Percentiles rank a stretch among this genome's conserved stretches.
phyloP scores from a whole-genome alignment of 2,888 invertebrate genomes.

The Hofmannophila pseudospretella region DNA sequence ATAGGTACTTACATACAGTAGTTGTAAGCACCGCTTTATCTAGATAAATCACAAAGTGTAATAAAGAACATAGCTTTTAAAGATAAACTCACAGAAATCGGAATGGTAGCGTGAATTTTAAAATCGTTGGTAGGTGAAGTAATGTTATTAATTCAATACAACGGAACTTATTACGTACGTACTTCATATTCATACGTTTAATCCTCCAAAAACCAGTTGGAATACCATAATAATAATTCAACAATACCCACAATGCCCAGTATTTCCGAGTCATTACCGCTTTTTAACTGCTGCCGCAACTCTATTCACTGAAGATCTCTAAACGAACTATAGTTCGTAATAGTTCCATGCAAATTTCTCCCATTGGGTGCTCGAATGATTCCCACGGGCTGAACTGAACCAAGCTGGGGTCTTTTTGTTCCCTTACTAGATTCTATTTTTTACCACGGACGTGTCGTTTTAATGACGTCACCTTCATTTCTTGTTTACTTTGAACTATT shows the following conservation, averaged over 20 bases:
- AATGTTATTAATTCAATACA: too few relatives aligned
- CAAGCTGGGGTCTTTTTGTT: conserved; percentile 21
- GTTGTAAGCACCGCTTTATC: too few relatives aligned
- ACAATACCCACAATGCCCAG: conserved; percentile 44
- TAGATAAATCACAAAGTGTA: too few relatives aligned
- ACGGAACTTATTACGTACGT: neutral
- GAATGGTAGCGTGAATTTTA: too few relatives aligned
- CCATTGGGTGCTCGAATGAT: conserved; percentile 15
- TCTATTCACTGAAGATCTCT: conserved; percentile 24
- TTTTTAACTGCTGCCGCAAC: conserved; percentile 30
- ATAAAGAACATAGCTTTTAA: too few relatives aligned
- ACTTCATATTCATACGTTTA: conserved; percentile 4
- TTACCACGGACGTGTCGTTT: conserved; percentile 50
- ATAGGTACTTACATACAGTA: too few relatives aligned
- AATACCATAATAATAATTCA: conserved; percentile 28
- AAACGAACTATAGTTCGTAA: conserved; percentile 4
- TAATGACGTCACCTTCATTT: conserved; percentile 57
- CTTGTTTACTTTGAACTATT: conserved; percentile 67
- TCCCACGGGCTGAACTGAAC: conserved; percentile 37
- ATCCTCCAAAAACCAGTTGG: conserved; percentile 33
- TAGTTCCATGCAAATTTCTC: conserved; percentile 11
- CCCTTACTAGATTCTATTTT: conserved; percentile 39
- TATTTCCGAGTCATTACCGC: conserved; percentile 53
- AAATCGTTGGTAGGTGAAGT: too few relatives aligned
- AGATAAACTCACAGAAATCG: too few relatives aligned